Base-by-base conservation (phyloP, 2,888 invertebrate genomes). In the Limnephilus auricula region DNA sequence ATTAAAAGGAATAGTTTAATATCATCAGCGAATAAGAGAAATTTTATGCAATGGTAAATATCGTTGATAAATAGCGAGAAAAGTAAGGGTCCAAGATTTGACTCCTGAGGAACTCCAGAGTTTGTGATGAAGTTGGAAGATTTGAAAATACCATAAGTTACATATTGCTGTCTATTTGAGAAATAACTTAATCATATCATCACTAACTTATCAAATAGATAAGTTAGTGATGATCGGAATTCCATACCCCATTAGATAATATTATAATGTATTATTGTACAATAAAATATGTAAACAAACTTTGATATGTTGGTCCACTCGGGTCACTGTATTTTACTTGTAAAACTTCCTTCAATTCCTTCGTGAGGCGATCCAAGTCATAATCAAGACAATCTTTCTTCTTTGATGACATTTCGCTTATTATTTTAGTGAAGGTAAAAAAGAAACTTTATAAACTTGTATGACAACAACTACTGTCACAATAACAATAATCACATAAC, bases 291-390 rank as follows among this genome's bases (percentile, higher is more conserved):
- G 45, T 50, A 50, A 65, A 65, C 65, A 65, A 65, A 96, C 96
- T 95, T 94, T 96, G 95, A 93, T 96, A 96, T 94, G 96, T 95
- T 0, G 95, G 94, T 89, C 95, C 95, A 93, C 94, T 95, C 1
- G 95, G 96, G 91, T 93, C 93, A 34, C 92, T 90, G 2, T 79
- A 89, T 83, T 91, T 91, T 13, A 84, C 25, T 13, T 86, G 84
- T 87, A 93, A 90, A 65, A 50, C 90, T 12, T 90, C 86, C 86
- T 92, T 91, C 50, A 93, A 87, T 18, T 87, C 90, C 34, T 88
- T 80, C 18, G 87, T 79, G 25, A 91, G 65, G 31, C 40, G 80
- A 13, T 91, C 79, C 34, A 92, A 30, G 79, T 87, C 79, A 78
- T 90, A 45, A 32, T 90, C 32, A 65, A 87, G 18, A 65, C 34